Percentiles rank a stretch among this genome's conserved stretches.
These are phyloP conservation scores for Graptemys geographica DNA, from an alignment of 2,797 vertebrate genomes.

Conservation along the genomic window DNA sequence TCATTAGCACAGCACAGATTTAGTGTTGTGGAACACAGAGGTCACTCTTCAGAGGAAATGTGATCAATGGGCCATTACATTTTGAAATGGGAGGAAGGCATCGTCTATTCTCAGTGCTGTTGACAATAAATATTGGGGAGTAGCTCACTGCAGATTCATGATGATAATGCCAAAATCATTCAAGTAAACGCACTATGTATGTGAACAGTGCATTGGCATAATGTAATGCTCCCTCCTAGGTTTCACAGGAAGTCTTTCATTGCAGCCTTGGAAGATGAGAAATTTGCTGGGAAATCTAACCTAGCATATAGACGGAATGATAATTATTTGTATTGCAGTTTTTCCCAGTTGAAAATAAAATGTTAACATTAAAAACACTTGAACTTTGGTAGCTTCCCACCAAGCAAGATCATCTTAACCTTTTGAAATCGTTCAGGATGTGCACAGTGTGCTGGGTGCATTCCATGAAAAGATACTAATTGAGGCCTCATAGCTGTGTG, in stretches of 20 bases:
- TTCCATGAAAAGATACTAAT: background rate
- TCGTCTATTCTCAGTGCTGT: conserved; percentile 52
- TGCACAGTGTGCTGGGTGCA: background rate
- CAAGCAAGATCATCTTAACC: conserved; percentile 9
- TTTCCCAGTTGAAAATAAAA: conserved; percentile 42
- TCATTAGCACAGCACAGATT: conserved; percentile 68
- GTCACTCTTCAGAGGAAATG: conserved; percentile 66
- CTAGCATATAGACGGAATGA: conserved; percentile 23
- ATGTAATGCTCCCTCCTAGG: conserved; percentile 5
- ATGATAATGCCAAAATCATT: conserved; percentile 32
- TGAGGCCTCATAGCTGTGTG: background rate
- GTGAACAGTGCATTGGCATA: background rate
- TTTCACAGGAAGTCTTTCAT: conserved; percentile 51
- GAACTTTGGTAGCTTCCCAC: background rate
- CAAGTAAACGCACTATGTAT: background rate
- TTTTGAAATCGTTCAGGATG: background rate
- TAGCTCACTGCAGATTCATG: conserved; percentile 29
- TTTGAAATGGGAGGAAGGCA: conserved; percentile 67
- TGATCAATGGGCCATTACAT: conserved; percentile 63
- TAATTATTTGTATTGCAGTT: conserved; percentile 50
- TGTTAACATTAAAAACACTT: conserved; percentile 34
- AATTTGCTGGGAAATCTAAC: conserved; percentile 22
- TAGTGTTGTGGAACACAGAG: conserved; percentile 51
- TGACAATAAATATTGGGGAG: conserved; percentile 67
- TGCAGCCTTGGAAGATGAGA: conserved; percentile 65